A percentile compares a stretch with the other conserved stretches of the same genome.
These are phyloP conservation scores for Zophobas morio DNA, from an alignment of 1,140 invertebrate species.

Conservation along the genomic window DNA sequence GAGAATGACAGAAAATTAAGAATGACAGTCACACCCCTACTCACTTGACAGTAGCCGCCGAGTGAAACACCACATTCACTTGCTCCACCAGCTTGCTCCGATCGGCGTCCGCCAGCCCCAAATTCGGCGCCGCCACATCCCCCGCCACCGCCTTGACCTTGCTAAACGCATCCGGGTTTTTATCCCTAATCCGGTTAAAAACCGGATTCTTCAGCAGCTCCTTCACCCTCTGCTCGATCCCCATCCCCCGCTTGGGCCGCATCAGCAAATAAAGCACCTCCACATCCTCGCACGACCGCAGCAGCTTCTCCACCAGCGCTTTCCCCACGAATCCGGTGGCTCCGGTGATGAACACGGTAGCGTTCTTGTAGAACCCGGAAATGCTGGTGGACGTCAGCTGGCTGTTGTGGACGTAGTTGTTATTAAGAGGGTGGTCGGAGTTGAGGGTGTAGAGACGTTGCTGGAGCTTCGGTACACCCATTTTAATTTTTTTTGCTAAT, in stretches of 20 bases:
- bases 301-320: conserved; percentile 89
- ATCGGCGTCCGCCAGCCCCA: conserved; percentile 69
- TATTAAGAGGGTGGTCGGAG: conserved; percentile 4
- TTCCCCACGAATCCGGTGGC: conserved; percentile 85
- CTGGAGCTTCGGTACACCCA: conserved; percentile 35
- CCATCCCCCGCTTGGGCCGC: conserved; percentile 79
- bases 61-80: conserved; percentile 83
- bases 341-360: conserved; percentile 71
- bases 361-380: conserved; percentile 60
- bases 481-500: neutral
- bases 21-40: conserved; percentile 52
- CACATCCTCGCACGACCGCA: conserved; percentile 86
- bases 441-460: conserved; percentile 11
- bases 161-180: conserved; percentile 71
- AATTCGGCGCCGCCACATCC: conserved; percentile 76
- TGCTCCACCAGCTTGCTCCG: conserved; percentile 69
- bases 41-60: conserved; percentile 81
- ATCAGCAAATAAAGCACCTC: conserved; percentile 85
- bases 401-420: conserved; percentile 26
- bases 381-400: conserved; percentile 50
- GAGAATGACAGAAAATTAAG: neutral
- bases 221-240: conserved; percentile 75
- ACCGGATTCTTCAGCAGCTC: conserved; percentile 79
- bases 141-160: conserved; percentile 80
- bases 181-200: conserved; percentile 73